A percentile compares a stretch with the other conserved stretches of the same genome.
phyloP scores from a whole-genome alignment of 2,888 invertebrate genomes.

The Caenorhabditis drosophilae region DNA sequence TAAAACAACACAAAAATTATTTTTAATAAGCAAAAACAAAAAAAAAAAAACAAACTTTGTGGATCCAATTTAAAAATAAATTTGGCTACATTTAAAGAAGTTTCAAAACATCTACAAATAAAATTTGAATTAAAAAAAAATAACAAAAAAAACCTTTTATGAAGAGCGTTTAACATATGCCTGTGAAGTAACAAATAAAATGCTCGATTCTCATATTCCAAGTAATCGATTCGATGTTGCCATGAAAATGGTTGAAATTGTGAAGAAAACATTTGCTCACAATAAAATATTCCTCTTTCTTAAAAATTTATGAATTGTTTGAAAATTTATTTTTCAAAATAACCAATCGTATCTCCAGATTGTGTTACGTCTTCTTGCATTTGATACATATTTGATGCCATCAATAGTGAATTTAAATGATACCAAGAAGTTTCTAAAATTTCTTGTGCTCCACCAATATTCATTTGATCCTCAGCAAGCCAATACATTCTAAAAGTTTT shows the following conservation, averaged over 20 bases:
- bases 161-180: slow-evolving; percentile 80
- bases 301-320: background rate
- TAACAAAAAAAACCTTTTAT: slow-evolving; percentile 42
- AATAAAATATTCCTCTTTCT: slow-evolving; percentile 32
- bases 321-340: slow-evolving; percentile 4
- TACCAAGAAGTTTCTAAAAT: slow-evolving; percentile 29
- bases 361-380: slow-evolving; percentile 59
- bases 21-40: no score
- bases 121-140: no score
- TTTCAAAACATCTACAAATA: slow-evolving; percentile 72
- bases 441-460: slow-evolving; percentile 24
- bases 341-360: slow-evolving; percentile 55
- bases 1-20: slow-evolving; percentile 7
- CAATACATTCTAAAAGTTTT: slow-evolving; percentile 25
- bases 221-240: slow-evolving; percentile 76
- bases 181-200: slow-evolving; percentile 82
- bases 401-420: slow-evolving; percentile 60
- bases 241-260: slow-evolving; percentile 74
- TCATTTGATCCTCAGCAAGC: slow-evolving; percentile 21
- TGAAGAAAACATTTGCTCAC: slow-evolving; percentile 2
- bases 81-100: slow-evolving; percentile 86
- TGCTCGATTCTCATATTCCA: slow-evolving; percentile 81
- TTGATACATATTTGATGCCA: slow-evolving; percentile 47
- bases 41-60: slow-evolving; percentile 69
- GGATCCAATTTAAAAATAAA: slow-evolving; percentile 81